phyloP scores from a whole-genome alignment of 2,797 vertebrate genomes.

The Mus spretus region DNA sequence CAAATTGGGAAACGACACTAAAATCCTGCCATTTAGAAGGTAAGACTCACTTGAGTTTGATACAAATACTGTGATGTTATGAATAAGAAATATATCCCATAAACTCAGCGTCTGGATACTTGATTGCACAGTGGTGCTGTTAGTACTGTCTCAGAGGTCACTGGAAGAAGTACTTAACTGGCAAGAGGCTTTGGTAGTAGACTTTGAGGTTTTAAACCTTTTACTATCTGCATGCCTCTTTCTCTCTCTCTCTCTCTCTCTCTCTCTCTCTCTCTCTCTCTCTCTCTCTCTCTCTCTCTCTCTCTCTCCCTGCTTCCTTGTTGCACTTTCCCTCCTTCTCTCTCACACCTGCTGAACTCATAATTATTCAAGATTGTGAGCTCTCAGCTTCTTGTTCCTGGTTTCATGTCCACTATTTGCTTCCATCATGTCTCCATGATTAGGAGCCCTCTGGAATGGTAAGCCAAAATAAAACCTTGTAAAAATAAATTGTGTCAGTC shows the following conservation, averaged over 20 bases:
- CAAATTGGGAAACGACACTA: background rate
- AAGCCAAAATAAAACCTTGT: background rate
- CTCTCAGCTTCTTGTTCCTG: background rate
- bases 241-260: too few species aligned
- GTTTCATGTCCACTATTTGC: background rate
- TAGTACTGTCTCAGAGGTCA: background rate
- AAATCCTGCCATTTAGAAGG: background rate
- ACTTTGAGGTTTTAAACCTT: background rate
- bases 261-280: too few species aligned
- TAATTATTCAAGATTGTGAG: background rate
- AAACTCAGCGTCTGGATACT: background rate
- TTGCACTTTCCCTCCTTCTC: too few species aligned
- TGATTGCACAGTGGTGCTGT: too few species aligned
- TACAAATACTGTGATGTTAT: background rate
- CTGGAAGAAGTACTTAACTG: background rate
- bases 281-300: too few species aligned
- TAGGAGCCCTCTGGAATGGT: too few species aligned
- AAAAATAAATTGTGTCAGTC: background rate
- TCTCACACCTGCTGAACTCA: background rate
- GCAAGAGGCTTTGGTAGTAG: background rate
- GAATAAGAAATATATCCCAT: background rate
- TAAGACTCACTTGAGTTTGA: background rate
- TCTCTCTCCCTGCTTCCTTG: background rate
- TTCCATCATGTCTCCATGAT: background rate
- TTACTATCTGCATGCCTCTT: background rate